A percentile compares a stretch with the other conserved stretches of the same genome.
Evolutionary conservation across 2,888 invertebrate genomes (phyloP).

Genomic region (Loripinus fragilis): DNA sequence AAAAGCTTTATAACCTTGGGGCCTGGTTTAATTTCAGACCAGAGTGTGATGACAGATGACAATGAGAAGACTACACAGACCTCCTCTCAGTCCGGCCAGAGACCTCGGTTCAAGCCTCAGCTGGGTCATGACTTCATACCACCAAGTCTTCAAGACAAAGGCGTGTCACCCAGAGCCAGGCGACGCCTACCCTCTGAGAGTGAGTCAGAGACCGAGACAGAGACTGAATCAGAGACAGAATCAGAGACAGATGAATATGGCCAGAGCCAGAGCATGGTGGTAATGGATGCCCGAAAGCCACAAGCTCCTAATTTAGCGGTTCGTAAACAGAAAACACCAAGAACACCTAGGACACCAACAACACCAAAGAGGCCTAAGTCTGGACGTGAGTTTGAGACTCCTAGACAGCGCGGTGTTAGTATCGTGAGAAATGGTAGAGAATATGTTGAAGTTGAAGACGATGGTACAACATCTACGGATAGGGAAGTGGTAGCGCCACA

Average conservation of each 20-base stretch:
- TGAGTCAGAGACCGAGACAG: constrained; percentile 52
- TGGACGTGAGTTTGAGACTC: constrained; percentile 48
- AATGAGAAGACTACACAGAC: constrained; percentile 67
- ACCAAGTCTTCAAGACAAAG: constrained; percentile 49
- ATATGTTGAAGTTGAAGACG: constrained; percentile 57
- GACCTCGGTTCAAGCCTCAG: constrained; percentile 48
- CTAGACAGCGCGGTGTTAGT: constrained; percentile 45
- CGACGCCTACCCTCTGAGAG: constrained; percentile 33
- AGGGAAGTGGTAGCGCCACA: not conserved
- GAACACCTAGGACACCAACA: constrained; percentile 49
- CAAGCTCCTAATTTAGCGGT: constrained; percentile 45
- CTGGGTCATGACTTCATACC: constrained; percentile 61
- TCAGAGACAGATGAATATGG: constrained; percentile 61
- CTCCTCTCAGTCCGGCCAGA: constrained; percentile 41
- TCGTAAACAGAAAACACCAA: constrained; percentile 29
- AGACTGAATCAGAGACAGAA: constrained; percentile 58
- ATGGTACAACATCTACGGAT: constrained; percentile 23
- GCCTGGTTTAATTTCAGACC: constrained; percentile 65
- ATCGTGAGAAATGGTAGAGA: constrained; percentile 50
- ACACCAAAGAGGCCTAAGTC: constrained; percentile 53
- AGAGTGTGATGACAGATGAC: constrained; percentile 70
- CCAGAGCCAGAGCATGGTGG: constrained; percentile 61
- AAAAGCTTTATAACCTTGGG: no score
- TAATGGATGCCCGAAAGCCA: constrained; percentile 69
- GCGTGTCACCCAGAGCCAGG: constrained; percentile 30